These are phyloP conservation scores for Podabrus alpinus DNA, from an alignment of 2,888 invertebrate genomes.

Conservation along the genomic window DNA sequence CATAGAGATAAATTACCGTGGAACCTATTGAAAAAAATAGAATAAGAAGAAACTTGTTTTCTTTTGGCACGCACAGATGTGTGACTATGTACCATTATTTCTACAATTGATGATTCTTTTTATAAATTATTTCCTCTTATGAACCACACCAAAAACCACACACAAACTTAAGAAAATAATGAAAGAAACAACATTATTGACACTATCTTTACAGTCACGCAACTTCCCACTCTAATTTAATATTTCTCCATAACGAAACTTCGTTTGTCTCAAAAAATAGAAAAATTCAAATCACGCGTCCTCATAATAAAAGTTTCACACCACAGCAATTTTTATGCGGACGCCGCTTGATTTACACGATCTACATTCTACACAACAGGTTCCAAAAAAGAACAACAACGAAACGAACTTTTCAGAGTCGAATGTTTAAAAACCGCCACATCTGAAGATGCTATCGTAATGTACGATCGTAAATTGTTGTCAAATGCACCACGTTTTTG, in stretches of 20 bases:
- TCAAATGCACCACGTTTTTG: background rate
- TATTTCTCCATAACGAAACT: background rate
- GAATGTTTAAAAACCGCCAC: conserved; percentile 5
- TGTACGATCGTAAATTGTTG: background rate
- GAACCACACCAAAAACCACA: conserved; percentile 7
- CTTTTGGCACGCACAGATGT: conserved; percentile 34
- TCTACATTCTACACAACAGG: background rate
- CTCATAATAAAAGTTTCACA: background rate
- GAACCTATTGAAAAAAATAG: conserved; percentile 26
- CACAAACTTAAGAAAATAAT: conserved; percentile 15
- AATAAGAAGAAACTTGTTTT: conserved; percentile 33
- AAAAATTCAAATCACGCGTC: background rate
- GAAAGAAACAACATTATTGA: conserved; percentile 22
- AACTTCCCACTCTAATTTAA: conserved; percentile 21
- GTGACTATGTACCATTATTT: conserved; percentile 34
- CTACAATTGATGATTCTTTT: conserved; percentile 23
- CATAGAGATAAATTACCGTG: conserved; percentile 37
- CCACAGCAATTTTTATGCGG: background rate
- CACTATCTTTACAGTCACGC: conserved; percentile 19
- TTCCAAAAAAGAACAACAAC: conserved; percentile 3
- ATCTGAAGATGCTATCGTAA: conserved; percentile 15
- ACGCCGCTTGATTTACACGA: conserved; percentile 3
- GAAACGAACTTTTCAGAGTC: background rate
- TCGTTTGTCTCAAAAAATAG: background rate
- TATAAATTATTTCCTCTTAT: conserved; percentile 26